phyloP scores from a whole-genome alignment of 1,140 invertebrate species.

The Caenorhabditis latens region DNA sequence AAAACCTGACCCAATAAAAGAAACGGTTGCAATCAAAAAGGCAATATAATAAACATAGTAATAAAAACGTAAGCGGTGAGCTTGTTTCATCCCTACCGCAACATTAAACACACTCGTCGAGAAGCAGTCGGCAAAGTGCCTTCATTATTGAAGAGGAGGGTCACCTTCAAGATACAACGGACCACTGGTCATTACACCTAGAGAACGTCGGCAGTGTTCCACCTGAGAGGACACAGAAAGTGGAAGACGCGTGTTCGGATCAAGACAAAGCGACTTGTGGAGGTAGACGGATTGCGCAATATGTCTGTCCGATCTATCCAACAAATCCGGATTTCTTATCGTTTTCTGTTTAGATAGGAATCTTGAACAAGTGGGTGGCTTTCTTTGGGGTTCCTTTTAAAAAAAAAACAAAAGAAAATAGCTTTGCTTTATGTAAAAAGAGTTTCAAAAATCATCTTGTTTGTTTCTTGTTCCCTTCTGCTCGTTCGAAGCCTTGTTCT shows the following conservation, averaged over 20 bases:
- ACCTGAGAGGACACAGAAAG: slow-evolving; percentile 11
- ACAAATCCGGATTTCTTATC: slow-evolving; percentile 29
- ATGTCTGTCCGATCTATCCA: neutral
- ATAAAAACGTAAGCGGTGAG: slow-evolving; percentile 39
- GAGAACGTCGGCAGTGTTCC: neutral
- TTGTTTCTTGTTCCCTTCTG: too few relatives aligned
- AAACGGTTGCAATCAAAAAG: slow-evolving; percentile 14
- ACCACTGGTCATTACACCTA: slow-evolving; percentile 47
- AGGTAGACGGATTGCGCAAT: slow-evolving; percentile 37
- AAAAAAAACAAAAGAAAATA: too few relatives aligned
- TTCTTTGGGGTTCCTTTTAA: too few relatives aligned
- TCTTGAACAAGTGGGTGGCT: neutral
- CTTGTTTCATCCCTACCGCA: slow-evolving; percentile 54
- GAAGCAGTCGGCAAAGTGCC: slow-evolving; percentile 42
- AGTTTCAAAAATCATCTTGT: too few relatives aligned
- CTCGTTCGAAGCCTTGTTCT: neutral
- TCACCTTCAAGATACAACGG: slow-evolving; percentile 33
- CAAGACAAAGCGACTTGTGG: slow-evolving; percentile 18
- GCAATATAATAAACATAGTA: slow-evolving; percentile 28
- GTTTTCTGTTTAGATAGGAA: slow-evolving; percentile 33
- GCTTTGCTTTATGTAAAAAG: too few relatives aligned
- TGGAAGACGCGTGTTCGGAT: slow-evolving; percentile 29
- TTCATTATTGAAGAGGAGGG: slow-evolving; percentile 36
- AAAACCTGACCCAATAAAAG: slow-evolving; percentile 2
- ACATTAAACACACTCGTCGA: slow-evolving; percentile 42